Evolutionary conservation across 2,113 vertebrate genomes (phyloP).

Genomic region (Aptenodytes patagonicus): DNA sequence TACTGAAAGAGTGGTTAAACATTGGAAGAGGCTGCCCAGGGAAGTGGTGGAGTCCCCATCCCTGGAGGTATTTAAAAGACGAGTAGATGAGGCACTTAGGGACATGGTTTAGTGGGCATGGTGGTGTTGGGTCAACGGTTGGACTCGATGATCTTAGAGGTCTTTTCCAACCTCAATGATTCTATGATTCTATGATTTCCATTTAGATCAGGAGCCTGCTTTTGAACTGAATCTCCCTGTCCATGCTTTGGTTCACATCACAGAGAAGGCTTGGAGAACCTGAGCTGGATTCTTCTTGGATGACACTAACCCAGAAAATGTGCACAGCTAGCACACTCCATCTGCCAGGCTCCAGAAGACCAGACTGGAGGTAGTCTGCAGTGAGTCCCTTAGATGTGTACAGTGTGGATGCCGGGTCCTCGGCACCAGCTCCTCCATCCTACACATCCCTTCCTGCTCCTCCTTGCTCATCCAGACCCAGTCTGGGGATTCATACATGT

Average conservation of each 20-base stretch:
- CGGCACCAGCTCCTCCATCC: not conserved
- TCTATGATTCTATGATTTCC: not conserved
- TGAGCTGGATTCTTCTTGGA: not conserved
- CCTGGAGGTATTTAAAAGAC: too few relatives aligned
- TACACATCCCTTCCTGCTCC: not conserved
- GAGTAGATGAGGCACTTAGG: too few relatives aligned
- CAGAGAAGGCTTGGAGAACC: not conserved
- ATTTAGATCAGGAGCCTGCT: not conserved
- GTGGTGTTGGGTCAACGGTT: too few relatives aligned
- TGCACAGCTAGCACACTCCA: not conserved
- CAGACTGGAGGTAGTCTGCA: not conserved
- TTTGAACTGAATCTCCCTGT: not conserved
- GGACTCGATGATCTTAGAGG: too few relatives aligned
- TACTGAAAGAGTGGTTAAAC: too few relatives aligned
- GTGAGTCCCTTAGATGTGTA: not conserved
- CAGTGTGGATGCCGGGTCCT: not conserved
- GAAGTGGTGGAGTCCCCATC: too few relatives aligned
- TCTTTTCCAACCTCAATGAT: too few relatives aligned
- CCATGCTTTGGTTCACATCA: not conserved
- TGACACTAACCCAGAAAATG: not conserved
- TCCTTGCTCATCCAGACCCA: not conserved
- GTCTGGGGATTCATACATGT: not conserved
- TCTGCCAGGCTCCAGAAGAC: not conserved
- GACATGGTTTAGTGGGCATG: too few relatives aligned
- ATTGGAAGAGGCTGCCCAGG: too few relatives aligned